Percentiles rank a stretch among this genome's conserved stretches.
Evolutionary conservation across 2,113 vertebrate species (phyloP).

Genomic region (Cygnus atratus): DNA sequence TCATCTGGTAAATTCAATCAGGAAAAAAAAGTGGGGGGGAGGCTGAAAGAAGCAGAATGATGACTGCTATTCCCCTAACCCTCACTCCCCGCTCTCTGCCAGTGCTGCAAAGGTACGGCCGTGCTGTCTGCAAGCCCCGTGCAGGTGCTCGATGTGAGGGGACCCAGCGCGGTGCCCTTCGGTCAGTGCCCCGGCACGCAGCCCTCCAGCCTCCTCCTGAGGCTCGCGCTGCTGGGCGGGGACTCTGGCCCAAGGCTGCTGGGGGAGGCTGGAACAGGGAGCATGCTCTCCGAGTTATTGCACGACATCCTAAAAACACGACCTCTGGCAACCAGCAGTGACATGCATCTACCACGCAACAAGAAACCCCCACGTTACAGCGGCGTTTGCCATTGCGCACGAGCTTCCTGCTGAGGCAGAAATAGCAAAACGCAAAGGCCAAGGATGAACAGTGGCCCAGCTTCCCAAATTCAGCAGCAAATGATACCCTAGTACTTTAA

Average conservation of each 20-base stretch:
- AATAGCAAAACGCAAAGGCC: background rate
- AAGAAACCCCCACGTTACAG: fast-evolving
- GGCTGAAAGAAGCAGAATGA: background rate
- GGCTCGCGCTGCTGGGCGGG: fast-evolving
- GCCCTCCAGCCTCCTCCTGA: too few species aligned
- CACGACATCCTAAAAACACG: background rate
- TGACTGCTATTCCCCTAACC: too few species aligned
- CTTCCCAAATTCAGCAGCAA: background rate
- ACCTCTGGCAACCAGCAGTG: background rate
- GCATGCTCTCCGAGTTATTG: too few species aligned
- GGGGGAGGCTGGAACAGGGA: fast-evolving
- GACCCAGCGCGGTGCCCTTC: too few species aligned
- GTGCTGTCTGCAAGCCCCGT: too few species aligned
- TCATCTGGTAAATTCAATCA: background rate
- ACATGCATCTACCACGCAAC: fast-evolving
- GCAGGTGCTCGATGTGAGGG: too few species aligned
- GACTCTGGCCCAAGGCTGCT: background rate
- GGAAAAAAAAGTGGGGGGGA: background rate
- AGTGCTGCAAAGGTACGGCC: too few species aligned
- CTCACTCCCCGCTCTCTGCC: too few species aligned
- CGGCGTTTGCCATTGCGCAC: fast-evolving
- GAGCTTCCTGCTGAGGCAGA: background rate
- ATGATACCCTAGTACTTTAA: background rate
- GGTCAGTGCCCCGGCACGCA: too few species aligned
- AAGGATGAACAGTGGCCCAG: fast-evolving